Base-by-base conservation (phyloP, 2,888 invertebrate species). In the Leptinotarsa rubiginosa region DNA sequence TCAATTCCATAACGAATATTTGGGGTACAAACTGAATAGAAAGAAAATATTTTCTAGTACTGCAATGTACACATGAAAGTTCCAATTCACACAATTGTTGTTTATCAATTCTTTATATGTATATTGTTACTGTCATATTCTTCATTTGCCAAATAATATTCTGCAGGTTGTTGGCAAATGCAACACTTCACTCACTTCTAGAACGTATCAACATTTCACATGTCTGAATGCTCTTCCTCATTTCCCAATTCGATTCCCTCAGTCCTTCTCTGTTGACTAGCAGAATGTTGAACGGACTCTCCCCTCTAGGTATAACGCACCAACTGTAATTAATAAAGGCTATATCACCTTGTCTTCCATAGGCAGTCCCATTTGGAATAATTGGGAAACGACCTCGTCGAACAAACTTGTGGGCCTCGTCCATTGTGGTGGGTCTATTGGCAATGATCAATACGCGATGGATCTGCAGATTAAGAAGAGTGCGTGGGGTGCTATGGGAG, bases 261-360 rank as follows among this genome's bases (percentile, higher is more conserved):
- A 13, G 22, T 20, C 56, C 56, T 56, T 56, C 56, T 15, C 56
- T 56, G 56, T 15, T 15, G 20, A 22, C 3, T 22, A 15, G 2
- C 22, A 20, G 56, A 56, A 22, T 56, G 56, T 18, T 22, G 22
- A 56, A 56, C 22, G 56, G 12, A 22, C 20, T 13, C 22, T 15
- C 13, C 22, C 56, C 22, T 50, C 12, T 15, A 56, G 56, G 13
- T 12, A 22, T 22, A 56, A 56, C 56, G 20, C 56, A 25, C 56
- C 56, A 22, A 56, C 13, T 22, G 56, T 56, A 56, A 56, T 56
- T 56, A 56, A 56, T 56, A 56, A 20, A 22, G 56, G 56, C 56
- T 56, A 56, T 56, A 56, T 56, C 56, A 56, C 20, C 22, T 56
- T 56, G 56, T 56, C 56, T 56, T 22, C 20, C 56, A 52, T 18